Evolutionary conservation across 92 coral and sea anemone species (phyloP).

Genomic region (Zoanthus sansibaricus): DNA sequence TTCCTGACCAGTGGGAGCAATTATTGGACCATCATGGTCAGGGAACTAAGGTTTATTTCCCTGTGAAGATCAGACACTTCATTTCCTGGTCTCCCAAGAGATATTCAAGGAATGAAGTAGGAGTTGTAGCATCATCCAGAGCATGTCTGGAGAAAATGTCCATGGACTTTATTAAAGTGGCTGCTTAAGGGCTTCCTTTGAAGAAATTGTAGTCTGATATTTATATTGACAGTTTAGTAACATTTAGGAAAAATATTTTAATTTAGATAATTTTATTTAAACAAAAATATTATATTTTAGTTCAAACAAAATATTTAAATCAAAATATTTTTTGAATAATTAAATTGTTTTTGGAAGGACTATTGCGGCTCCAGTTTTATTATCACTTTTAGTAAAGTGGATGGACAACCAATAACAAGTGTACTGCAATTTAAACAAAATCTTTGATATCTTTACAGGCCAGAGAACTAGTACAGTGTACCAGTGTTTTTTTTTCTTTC

Average conservation of each 20-base stretch:
- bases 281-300: not conserved
- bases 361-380: not conserved
- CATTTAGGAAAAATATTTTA: not conserved
- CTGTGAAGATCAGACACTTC: constrained; percentile 46
- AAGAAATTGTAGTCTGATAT: constrained; percentile 15
- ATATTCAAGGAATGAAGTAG: constrained; percentile 17
- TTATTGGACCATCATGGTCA: constrained; percentile 51
- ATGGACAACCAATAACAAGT: constrained; percentile 6
- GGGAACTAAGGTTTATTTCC: constrained; percentile 50
- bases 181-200: constrained; percentile 34
- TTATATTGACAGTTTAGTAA: constrained; percentile 2
- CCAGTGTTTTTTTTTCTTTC: not conserved
- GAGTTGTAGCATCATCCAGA: constrained; percentile 27
- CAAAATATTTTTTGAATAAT: constrained; percentile 11
- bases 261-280: no score
- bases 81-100: constrained; percentile 56
- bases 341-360: constrained; percentile 16
- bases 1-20: not conserved
- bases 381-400: constrained; percentile 15
- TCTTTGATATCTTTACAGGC: no score
- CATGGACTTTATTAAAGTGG: constrained; percentile 52
- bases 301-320: constrained; percentile 8
- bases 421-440: constrained; percentile 3
- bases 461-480: no score
- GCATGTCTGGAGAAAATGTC: constrained; percentile 54